Evolutionary conservation across 23 tunicate species (phyloP), one percentile per base, ranked within the genome.

Genomic region (Ascidia mentula): DNA sequence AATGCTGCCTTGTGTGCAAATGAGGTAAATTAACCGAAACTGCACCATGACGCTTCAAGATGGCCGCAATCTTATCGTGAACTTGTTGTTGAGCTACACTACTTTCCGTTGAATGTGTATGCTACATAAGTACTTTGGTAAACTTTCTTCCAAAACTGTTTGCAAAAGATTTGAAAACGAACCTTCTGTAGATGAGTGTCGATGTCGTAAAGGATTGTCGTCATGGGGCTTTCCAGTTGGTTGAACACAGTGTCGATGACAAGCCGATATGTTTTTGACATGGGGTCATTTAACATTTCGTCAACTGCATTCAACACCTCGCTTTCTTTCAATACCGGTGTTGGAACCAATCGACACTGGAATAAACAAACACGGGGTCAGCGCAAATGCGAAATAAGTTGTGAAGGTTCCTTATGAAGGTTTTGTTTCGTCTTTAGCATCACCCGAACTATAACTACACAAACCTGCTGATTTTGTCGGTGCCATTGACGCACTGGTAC

Each of bases 121-220:
- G 70, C 81, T 74, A 36, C 36, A 74, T 69, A n/a, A 9, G 34
- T 20, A 31, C 32, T 69, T 24, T 69, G 20, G 72, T 12, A 13
- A 24, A 12, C 72, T 9, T 69, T 12, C 20, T 20, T 4, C 39
- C 75, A 71, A 7, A 6, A 71, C 6, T 3, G 39, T 30, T 1
- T 9, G 30, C 59, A 5, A 5, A 46, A 45, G 45, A 31, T 18
- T 17, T 40, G 0, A 12, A 76, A 20, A 65, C 40, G 0, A 7
- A 91, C 97, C 84, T 82, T 91, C 77, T 87, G 90, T 53, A 87
- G 46, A 34, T 88, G 90, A 36, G 83, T 45, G 34, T 93, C 98
- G 76, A 89, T 83, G 39, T 93, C 98, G 53, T 93, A 93, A 18
- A 93, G 34, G 34, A 74, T 84, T 18, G 92, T 81, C 6, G 70